Percentiles rank a stretch among this genome's conserved stretches.
These are phyloP conservation scores for Ectobius pallidus DNA, from an alignment of 2,888 invertebrate species.

Conservation along the genomic window DNA sequence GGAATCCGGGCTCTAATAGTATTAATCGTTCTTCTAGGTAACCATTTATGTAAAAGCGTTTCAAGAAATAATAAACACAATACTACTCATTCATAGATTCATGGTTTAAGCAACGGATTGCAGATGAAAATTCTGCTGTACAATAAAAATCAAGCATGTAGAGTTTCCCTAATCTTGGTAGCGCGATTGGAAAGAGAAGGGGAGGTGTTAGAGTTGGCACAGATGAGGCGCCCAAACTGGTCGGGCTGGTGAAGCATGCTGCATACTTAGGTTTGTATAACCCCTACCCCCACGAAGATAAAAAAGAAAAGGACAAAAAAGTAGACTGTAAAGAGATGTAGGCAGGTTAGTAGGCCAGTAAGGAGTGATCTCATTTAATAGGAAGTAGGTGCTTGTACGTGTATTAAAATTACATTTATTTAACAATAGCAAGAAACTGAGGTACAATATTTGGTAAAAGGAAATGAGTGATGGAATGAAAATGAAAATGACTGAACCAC, in stretches of 20 bases:
- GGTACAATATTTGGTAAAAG: neutral
- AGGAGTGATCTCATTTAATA: neutral
- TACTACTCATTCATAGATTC: too few species aligned
- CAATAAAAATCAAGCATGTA: too few species aligned
- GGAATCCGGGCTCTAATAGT: too few species aligned
- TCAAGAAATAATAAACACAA: too few species aligned
- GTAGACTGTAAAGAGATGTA: neutral
- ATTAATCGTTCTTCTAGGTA: too few species aligned
- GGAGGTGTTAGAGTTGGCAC: too few species aligned
- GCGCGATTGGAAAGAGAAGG: too few species aligned
- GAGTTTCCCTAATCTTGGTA: too few species aligned
- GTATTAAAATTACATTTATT: neutral
- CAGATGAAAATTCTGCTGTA: too few species aligned
- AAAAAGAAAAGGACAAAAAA: neutral
- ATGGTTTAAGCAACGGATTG: too few species aligned
- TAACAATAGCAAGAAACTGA: neutral
- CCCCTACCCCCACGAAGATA: neutral
- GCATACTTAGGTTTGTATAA: neutral
- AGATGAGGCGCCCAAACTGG: constrained; percentile 9
- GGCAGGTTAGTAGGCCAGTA: constrained; percentile 11
- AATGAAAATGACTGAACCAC: neutral
- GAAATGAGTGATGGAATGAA: neutral
- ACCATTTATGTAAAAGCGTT: too few species aligned
- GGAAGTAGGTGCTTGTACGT: constrained; percentile 10
- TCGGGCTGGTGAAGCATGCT: neutral